These are phyloP conservation scores for Andrena fulva DNA, from an alignment of 2,888 invertebrate genomes.

Conservation along the genomic window DNA sequence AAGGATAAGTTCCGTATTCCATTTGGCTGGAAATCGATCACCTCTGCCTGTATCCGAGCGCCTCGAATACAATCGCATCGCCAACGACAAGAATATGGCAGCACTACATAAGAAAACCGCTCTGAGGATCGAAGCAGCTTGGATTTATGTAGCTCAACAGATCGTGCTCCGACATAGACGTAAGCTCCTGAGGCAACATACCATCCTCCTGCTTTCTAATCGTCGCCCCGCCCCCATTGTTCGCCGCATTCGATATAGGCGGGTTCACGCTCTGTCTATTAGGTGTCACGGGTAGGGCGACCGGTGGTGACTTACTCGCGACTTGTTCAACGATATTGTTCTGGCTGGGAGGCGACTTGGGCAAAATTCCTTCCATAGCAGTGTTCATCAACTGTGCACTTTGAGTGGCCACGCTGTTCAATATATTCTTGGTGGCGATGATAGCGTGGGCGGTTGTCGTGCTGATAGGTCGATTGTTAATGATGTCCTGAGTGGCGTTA, in stretches of 20 bases:
- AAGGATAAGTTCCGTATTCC: slow-evolving; percentile 19
- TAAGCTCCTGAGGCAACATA: slow-evolving; percentile 90
- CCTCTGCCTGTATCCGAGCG: slow-evolving; percentile 15
- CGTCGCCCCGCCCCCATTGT: slow-evolving; percentile 85
- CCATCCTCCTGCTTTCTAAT: slow-evolving; percentile 85
- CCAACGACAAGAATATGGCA: slow-evolving; percentile 54
- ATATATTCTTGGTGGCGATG: slow-evolving; percentile 83
- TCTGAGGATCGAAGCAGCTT: slow-evolving; percentile 91
- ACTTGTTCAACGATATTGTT: slow-evolving; percentile 81
- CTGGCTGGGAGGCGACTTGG: slow-evolving; percentile 79
- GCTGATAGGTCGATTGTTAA: slow-evolving; percentile 82
- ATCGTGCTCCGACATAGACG: slow-evolving; percentile 95
- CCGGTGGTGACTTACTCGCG: slow-evolving; percentile 78
- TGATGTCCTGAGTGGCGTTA: slow-evolving; percentile 83
- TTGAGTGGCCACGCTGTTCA: slow-evolving; percentile 83
- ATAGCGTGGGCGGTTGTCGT: slow-evolving; percentile 84
- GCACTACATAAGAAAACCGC: slow-evolving; percentile 82
- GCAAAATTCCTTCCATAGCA: slow-evolving; percentile 82
- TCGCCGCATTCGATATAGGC: slow-evolving; percentile 85
- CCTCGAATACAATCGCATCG: slow-evolving; percentile 31
- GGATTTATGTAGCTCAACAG: slow-evolving; percentile 95
- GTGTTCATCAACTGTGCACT: slow-evolving; percentile 83
- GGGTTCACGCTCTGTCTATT: slow-evolving; percentile 85
- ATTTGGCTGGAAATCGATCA: slow-evolving; percentile 50
- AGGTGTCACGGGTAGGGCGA: slow-evolving; percentile 72